Percentiles rank a stretch among this genome's conserved stretches.
Evolutionary conservation across 64 coral and sea anemone species (phyloP).

Genomic region (Dendronephthya gigantea): DNA sequence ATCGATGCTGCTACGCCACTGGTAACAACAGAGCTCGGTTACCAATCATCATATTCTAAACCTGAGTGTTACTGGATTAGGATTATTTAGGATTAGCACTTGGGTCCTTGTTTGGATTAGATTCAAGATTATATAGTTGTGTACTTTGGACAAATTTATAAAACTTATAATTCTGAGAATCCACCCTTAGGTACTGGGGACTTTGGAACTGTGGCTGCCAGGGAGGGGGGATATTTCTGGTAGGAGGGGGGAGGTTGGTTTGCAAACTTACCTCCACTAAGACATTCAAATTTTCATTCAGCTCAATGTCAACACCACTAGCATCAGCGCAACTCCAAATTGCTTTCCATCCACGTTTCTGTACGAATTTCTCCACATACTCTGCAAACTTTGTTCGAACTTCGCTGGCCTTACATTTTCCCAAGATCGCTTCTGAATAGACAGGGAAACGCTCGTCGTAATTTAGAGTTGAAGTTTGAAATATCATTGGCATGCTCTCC

Average conservation of each 20-base stretch:
- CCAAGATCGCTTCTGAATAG: conserved; percentile 62
- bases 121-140: too few species aligned
- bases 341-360: conserved; percentile 52
- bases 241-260: background rate
- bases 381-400: conserved; percentile 51
- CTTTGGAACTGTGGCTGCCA: background rate
- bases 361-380: conserved; percentile 61
- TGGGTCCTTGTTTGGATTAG: too few species aligned
- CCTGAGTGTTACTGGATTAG: too few species aligned
- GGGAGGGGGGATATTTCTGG: background rate
- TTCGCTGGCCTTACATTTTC: conserved; percentile 53
- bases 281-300: conserved; percentile 48
- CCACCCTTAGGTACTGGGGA: too few species aligned
- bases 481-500: conserved; percentile 62
- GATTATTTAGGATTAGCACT: too few species aligned
- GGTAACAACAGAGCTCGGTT: too few species aligned
- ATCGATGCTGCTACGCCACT: too few species aligned
- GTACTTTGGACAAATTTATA: background rate
- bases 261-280: conserved; percentile 55
- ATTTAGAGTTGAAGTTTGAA: conserved; percentile 67
- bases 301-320: conserved; percentile 31
- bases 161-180: too few species aligned
- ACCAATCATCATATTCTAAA: too few species aligned
- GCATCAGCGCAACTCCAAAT: conserved; percentile 64
- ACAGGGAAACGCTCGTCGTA: conserved; percentile 69